Percentiles rank a stretch among this genome's conserved stretches.
Evolutionary conservation across 92 coral and sea anemone species (phyloP).

Genomic region (Pocillopora grandis): DNA sequence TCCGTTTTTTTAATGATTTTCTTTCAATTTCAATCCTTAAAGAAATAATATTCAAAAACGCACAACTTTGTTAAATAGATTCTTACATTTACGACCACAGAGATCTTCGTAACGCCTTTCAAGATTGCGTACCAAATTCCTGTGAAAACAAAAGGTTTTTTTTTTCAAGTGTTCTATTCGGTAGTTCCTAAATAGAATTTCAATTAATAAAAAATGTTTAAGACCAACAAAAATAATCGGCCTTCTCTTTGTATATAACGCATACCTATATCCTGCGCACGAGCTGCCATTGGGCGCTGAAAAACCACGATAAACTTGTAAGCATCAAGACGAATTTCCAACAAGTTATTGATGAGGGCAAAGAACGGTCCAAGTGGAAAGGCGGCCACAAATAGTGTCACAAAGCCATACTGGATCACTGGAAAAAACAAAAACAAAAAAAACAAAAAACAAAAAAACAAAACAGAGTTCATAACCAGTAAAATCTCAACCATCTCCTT

Average conservation of each 20-base stretch:
- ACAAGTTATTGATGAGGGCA: conserved; percentile 90
- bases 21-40: too few species aligned
- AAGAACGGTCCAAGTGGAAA: conserved; percentile 97
- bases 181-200: too few species aligned
- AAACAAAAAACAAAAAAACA: too few species aligned
- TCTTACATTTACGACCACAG: conserved; percentile 97
- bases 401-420: conserved; percentile 98
- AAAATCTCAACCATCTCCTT: not conserved
- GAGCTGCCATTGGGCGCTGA: conserved; percentile 89
- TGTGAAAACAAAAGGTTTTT: conserved; percentile 18
- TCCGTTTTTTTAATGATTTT: too few species aligned
- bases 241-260: too few species aligned
- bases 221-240: too few species aligned
- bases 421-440: not conserved
- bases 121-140: conserved; percentile 97
- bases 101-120: conserved; percentile 86
- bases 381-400: conserved; percentile 95
- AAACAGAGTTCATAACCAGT: too few species aligned
- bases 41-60: too few species aligned
- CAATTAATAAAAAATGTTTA: too few species aligned
- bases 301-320: conserved; percentile 89
- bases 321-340: conserved; percentile 96
- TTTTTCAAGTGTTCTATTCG: too few species aligned
- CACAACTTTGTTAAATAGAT: not conserved
- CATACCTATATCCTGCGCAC: conserved; percentile 93